Evolutionary conservation across 2,797 vertebrate genomes (phyloP).

Genomic region (Sciaenops ocellatus): DNA sequence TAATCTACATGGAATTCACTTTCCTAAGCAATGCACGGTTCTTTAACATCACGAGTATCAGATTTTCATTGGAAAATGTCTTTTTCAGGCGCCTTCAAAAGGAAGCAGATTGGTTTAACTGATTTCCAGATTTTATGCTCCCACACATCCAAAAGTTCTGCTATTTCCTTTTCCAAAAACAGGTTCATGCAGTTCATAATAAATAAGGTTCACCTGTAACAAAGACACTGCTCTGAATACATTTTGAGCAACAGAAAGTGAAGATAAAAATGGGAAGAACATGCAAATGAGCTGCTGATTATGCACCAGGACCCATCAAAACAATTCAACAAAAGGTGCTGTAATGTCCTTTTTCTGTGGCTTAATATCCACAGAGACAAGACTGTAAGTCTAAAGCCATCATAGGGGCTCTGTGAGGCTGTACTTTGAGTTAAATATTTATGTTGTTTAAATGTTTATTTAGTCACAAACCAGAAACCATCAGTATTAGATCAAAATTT

Average conservation of each 20-base stretch:
- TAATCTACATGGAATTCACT: background rate
- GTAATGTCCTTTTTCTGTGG: background rate
- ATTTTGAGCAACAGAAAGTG: background rate
- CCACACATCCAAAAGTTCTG: background rate
- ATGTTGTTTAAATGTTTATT: too few species aligned
- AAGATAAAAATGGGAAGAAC: background rate
- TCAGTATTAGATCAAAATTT: too few species aligned
- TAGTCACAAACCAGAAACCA: background rate
- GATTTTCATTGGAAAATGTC: too few species aligned
- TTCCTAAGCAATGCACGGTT: background rate
- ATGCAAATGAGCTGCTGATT: constrained; percentile 3
- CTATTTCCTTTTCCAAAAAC: background rate
- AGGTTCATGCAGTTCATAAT: background rate
- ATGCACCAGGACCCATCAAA: background rate
- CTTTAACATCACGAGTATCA: background rate
- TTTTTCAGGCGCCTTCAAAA: too few species aligned
- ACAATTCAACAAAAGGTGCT: background rate
- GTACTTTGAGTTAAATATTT: background rate
- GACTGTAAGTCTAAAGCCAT: background rate
- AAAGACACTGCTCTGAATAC: constrained; percentile 3
- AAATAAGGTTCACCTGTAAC: background rate
- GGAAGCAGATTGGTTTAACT: too few species aligned
- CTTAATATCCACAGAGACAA: background rate
- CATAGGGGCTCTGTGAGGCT: background rate
- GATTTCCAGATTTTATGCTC: background rate